Percentiles rank a stretch among this genome's conserved stretches.
phyloP scores from a whole-genome alignment of 2,888 invertebrate genomes.

The Calameuta filiformis region DNA sequence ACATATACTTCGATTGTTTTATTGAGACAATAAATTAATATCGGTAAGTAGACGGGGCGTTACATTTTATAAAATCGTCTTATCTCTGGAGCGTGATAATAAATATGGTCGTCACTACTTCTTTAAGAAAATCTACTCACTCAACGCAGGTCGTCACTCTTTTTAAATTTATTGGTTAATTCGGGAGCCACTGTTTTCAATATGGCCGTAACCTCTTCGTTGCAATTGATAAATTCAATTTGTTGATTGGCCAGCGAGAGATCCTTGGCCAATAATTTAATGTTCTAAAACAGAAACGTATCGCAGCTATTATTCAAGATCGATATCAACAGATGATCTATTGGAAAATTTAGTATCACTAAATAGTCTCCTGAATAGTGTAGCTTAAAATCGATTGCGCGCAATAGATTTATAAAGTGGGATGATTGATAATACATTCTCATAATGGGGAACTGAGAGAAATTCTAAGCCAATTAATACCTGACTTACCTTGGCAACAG shows the following conservation, averaged over 20 bases:
- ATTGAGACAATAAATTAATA: background rate
- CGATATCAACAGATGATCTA: background rate
- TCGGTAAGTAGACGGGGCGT: background rate
- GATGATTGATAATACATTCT: no score
- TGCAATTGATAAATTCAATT: slow-evolving; percentile 69
- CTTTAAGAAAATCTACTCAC: background rate
- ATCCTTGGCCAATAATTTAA: slow-evolving; percentile 69
- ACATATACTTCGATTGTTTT: background rate
- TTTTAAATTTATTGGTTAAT: slow-evolving; percentile 27
- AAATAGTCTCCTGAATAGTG: background rate
- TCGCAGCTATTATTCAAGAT: slow-evolving; percentile 2
- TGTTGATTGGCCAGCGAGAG: slow-evolving; percentile 67
- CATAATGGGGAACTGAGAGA: no score
- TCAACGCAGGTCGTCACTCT: background rate
- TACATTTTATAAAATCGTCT: background rate
- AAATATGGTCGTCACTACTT: background rate
- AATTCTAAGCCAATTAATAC: no score
- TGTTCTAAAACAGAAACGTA: slow-evolving; percentile 65
- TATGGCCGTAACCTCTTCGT: slow-evolving; percentile 28
- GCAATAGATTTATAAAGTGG: no score
- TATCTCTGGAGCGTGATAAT: background rate
- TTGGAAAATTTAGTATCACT: background rate
- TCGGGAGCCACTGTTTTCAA: slow-evolving; percentile 43
- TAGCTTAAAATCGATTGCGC: background rate
- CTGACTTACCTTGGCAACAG: slow-evolving; percentile 70